phyloP scores from a whole-genome alignment of 1,140 invertebrate genomes.

The Zaprionus tsacasi region DNA sequence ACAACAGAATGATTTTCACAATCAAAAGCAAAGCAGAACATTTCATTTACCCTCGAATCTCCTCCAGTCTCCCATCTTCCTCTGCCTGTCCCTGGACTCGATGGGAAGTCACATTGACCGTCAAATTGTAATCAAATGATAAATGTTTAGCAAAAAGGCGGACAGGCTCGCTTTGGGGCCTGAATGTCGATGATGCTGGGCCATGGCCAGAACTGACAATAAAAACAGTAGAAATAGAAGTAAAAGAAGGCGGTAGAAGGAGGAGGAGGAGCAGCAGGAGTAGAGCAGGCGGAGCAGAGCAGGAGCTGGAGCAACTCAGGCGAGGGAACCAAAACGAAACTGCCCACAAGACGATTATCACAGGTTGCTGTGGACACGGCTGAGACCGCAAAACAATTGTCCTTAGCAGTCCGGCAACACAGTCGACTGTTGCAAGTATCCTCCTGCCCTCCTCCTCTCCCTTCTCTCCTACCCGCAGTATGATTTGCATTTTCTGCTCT shows the following conservation, averaged over 20 bases:
- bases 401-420: slow-evolving; percentile 11
- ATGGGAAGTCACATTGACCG: slow-evolving; percentile 61
- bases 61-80: no score
- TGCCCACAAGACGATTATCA: slow-evolving; percentile 72
- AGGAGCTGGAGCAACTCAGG: neutral
- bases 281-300: neutral
- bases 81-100: slow-evolving; percentile 14
- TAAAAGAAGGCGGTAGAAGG: neutral
- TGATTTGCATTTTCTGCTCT: slow-evolving; percentile 68
- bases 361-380: slow-evolving; percentile 57
- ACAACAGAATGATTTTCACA: slow-evolving; percentile 59
- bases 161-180: slow-evolving; percentile 11
- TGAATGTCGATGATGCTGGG: neutral
- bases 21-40: slow-evolving; percentile 48
- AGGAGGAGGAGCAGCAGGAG: neutral
- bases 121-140: slow-evolving; percentile 75
- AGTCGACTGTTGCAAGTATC: slow-evolving; percentile 11
- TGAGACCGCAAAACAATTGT: slow-evolving; percentile 47
- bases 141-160: slow-evolving; percentile 57
- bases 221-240: slow-evolving; percentile 27
- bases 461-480: slow-evolving; percentile 32
- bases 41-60: slow-evolving; percentile 48
- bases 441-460: neutral
- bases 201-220: slow-evolving; percentile 33
- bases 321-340: slow-evolving; percentile 25